A percentile compares a stretch with the other conserved stretches of the same genome.
phyloP scores from a whole-genome alignment of 92 coral and sea anemone species.

The Pocillopora grandis region DNA sequence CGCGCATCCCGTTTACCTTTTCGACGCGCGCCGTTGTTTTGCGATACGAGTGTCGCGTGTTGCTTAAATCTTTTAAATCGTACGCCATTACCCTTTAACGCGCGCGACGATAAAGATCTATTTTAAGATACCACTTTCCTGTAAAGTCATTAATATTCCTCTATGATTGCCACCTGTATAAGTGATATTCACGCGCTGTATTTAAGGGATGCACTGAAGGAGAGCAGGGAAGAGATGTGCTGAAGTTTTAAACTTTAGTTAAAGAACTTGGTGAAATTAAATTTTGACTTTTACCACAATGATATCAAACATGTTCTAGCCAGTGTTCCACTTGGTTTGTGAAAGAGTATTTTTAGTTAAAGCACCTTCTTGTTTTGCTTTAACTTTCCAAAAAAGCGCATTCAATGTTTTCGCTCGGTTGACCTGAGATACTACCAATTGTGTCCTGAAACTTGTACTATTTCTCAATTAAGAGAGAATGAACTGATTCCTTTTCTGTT shows the following conservation, averaged over 20 bases:
- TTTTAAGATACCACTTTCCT: conserved; percentile 26
- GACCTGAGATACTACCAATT: not conserved
- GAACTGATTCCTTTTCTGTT: conserved; percentile 3
- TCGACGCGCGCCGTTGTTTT: not conserved
- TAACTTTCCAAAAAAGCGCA: conserved; percentile 4
- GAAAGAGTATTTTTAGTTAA: no score
- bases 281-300: not conserved
- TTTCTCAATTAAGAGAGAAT: not conserved
- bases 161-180: conserved; percentile 42
- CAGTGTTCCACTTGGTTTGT: not conserved
- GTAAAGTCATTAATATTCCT: conserved; percentile 38
- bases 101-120: conserved; percentile 20
- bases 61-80: not conserved
- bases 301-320: not conserved
- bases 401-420: not conserved
- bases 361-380: not conserved
- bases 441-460: not conserved
- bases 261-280: not conserved
- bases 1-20: not conserved
- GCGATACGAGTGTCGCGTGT: conserved; percentile 19
- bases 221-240: not conserved
- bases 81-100: conserved; percentile 30
- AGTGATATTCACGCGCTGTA: conserved; percentile 13
- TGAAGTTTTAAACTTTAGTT: not conserved
- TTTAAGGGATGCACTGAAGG: not conserved